Evolutionary conservation across 2,888 invertebrate species (phyloP).

Genomic region (Parasteatoda lunata): DNA sequence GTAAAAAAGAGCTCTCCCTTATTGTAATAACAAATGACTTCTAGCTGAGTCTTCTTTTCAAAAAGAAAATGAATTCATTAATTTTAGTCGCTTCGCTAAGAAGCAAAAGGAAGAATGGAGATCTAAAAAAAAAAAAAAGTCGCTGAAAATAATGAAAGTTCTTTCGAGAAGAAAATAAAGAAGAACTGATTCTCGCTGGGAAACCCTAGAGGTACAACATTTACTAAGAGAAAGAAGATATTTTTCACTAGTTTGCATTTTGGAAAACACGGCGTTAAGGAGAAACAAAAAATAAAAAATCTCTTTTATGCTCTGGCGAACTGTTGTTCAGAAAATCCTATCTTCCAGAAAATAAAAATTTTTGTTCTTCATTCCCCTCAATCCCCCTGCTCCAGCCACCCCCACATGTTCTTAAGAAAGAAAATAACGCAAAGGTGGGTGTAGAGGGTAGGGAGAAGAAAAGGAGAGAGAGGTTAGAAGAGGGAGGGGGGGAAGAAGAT

Average conservation of each 20-base stretch:
- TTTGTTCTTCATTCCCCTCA: slow-evolving; percentile 13
- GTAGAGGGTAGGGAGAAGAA: slow-evolving; percentile 13
- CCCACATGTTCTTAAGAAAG: slow-evolving; percentile 17
- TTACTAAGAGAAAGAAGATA: slow-evolving; percentile 29
- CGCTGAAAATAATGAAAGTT: slow-evolving; percentile 57
- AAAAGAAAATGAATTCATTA: slow-evolving; percentile 55
- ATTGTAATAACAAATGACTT: slow-evolving; percentile 62
- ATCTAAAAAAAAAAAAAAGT: slow-evolving; percentile 49
- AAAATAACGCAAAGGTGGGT: slow-evolving; percentile 29
- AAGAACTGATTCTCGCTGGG: slow-evolving; percentile 50
- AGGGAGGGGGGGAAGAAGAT: slow-evolving; percentile 20
- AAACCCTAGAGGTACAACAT: slow-evolving; percentile 57
- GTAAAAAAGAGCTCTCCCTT: slow-evolving; percentile 30
- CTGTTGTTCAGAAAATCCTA: slow-evolving; percentile 32
- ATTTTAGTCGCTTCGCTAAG: slow-evolving; percentile 51
- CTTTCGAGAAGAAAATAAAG: slow-evolving; percentile 54
- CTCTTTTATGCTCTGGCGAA: slow-evolving; percentile 60
- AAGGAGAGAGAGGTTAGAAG: slow-evolving; percentile 15
- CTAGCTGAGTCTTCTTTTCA: slow-evolving; percentile 42
- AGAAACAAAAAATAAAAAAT: slow-evolving; percentile 37
- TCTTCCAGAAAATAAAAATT: slow-evolving; percentile 50
- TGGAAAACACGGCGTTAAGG: slow-evolving; percentile 22
- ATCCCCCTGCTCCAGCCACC: slow-evolving; percentile 11
- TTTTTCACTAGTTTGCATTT: slow-evolving; percentile 56
- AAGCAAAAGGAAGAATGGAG: slow-evolving; percentile 15